A percentile compares a stretch with the other conserved stretches of the same genome.
Conservation (phyloP, 2,797 vertebrate genomes). For the Sarcophilus harrisii region DNA sequence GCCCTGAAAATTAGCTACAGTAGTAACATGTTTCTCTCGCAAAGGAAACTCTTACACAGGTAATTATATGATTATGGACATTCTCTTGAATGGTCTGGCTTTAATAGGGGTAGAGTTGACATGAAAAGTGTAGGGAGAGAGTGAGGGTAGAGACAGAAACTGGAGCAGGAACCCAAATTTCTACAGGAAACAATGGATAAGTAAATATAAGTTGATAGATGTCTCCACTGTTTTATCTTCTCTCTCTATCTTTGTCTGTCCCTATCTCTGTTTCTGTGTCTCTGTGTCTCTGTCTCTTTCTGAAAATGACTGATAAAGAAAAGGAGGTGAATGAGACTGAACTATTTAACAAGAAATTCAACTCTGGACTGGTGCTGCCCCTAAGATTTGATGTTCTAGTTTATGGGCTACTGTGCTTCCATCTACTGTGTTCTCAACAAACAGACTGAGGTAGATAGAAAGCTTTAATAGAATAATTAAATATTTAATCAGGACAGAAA, state of each 20-base stretch:
- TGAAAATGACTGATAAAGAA: background rate
- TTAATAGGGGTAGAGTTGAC: slow-evolving; percentile 49
- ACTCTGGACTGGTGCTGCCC: background rate
- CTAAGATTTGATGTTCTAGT: background rate
- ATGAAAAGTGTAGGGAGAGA: background rate
- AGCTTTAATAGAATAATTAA: background rate
- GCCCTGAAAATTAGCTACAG: slow-evolving; percentile 61
- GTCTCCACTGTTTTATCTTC: background rate
- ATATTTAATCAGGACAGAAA: background rate
- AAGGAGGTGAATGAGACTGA: background rate
- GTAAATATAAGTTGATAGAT: background rate
- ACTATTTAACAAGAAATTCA: background rate
- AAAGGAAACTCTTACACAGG: slow-evolving; percentile 42
- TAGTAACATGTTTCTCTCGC: slow-evolving; percentile 19
- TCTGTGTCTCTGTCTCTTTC: background rate
- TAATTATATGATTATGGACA: slow-evolving; percentile 64
- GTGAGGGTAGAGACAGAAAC: background rate
- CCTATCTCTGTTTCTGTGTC: background rate
- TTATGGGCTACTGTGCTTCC: background rate
- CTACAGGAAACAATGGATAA: background rate
- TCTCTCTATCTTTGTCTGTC: background rate
- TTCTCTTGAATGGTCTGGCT: slow-evolving; percentile 49
- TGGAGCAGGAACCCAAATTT: background rate
- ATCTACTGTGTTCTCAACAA: background rate
- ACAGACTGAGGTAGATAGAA: background rate